These are phyloP conservation scores for Trimorus sp. DNA, from an alignment of 2,888 invertebrate genomes.

Conservation along the genomic window DNA sequence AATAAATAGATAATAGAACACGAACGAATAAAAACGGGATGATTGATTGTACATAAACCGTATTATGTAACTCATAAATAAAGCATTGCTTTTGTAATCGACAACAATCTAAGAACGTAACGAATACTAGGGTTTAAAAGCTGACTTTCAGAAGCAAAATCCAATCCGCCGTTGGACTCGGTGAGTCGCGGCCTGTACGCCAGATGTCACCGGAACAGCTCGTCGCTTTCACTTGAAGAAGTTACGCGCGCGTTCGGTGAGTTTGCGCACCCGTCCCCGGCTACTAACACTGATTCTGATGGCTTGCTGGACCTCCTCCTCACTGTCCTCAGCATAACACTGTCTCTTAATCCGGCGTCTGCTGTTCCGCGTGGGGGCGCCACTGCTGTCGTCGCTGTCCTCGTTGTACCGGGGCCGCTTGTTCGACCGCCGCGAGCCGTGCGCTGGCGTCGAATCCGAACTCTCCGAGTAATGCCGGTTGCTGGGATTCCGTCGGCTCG, in stretches of 20 bases:
- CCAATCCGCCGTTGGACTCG: neutral
- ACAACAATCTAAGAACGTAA: too few relatives aligned
- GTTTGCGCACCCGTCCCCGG: conserved; percentile 91
- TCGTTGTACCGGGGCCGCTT: conserved; percentile 80
- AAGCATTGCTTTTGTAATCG: too few relatives aligned
- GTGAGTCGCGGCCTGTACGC: neutral
- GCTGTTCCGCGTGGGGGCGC: conserved; percentile 74
- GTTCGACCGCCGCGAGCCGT: conserved; percentile 70
- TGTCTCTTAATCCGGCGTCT: conserved; percentile 75
- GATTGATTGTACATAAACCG: too few relatives aligned
- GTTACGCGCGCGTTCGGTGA: conserved; percentile 90
- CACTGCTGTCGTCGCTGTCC: conserved; percentile 74
- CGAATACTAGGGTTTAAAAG: too few relatives aligned
- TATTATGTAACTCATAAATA: too few relatives aligned
- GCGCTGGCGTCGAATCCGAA: conserved; percentile 6
- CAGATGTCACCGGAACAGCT: conserved; percentile 57
- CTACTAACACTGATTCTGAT: conserved; percentile 83
- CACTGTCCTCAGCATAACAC: conserved; percentile 80
- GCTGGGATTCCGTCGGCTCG: conserved; percentile 55
- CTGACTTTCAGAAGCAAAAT: neutral
- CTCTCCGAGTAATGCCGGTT: neutral
- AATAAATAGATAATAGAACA: too few relatives aligned
- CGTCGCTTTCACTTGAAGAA: conserved; percentile 73
- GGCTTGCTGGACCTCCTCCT: conserved; percentile 70
- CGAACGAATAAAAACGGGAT: too few relatives aligned